These are phyloP conservation scores for Phylloscopus whistleri DNA, from an alignment of 2,113 vertebrate genomes.

Conservation along the genomic window DNA sequence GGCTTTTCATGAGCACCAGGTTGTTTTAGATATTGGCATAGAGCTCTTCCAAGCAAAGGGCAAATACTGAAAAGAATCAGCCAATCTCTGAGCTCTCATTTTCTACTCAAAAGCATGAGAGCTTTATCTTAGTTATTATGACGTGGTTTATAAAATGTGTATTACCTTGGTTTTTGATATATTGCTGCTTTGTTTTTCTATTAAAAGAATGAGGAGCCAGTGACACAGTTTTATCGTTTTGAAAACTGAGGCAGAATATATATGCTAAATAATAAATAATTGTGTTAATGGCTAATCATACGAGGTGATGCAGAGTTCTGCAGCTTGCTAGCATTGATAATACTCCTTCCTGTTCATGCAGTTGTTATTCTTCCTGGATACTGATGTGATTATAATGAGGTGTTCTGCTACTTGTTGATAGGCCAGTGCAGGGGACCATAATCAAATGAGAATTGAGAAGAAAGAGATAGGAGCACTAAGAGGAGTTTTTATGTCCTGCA, in stretches of 20 bases:
- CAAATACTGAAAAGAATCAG: not conserved
- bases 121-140: not conserved
- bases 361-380: not conserved
- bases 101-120: not conserved
- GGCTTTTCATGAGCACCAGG: not conserved
- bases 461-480: not conserved
- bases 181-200: not conserved
- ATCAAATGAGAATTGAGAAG: not conserved
- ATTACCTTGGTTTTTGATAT: not conserved
- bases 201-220: not conserved
- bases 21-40: not conserved
- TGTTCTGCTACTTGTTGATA: not conserved
- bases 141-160: not conserved
- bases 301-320: not conserved
- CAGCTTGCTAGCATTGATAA: not conserved
- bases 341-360: not conserved
- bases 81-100: not conserved
- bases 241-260: not conserved
- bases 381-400: not conserved
- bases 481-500: not conserved
- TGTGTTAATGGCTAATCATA: not conserved
- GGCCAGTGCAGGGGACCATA: not conserved
- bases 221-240: not conserved
- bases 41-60: not conserved
- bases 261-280: not conserved